Conservation (phyloP, 2,113 vertebrate species). For the Mustela nigripes region DNA sequence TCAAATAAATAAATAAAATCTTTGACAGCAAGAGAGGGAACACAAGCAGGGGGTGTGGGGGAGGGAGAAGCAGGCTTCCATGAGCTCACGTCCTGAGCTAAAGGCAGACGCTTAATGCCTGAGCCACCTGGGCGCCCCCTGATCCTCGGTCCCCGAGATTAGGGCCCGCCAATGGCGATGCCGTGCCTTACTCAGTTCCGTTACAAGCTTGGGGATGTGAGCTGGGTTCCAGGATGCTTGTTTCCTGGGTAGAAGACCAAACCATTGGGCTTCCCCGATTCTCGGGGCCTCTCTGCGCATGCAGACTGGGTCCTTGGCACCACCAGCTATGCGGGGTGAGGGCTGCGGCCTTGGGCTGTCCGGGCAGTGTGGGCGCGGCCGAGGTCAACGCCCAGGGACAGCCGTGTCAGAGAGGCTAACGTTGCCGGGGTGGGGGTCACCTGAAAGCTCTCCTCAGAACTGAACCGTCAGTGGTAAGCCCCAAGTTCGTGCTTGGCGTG, state of each 20-base stretch:
- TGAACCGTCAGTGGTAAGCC: background rate
- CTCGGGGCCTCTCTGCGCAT: background rate
- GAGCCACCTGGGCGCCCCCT: no score
- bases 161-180: background rate
- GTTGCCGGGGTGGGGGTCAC: background rate
- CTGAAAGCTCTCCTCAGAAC: background rate
- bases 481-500: background rate
- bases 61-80: no score
- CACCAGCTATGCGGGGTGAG: background rate
- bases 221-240: background rate
- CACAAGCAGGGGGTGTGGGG: no score
- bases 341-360: fast-evolving
- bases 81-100: no score
- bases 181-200: no score
- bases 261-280: background rate
- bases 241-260: background rate
- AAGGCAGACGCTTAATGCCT: no score
- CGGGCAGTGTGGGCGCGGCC: no score
- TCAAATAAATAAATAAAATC: no score
- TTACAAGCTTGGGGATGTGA: fast-evolving
- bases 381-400: background rate
- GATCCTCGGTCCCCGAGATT: background rate
- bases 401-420: no score
- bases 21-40: no score
- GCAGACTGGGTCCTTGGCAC: background rate